A percentile compares a stretch with the other conserved stretches of the same genome.
phyloP scores from a whole-genome alignment of 2,797 vertebrate species.

The Bovichtus variegatus region DNA sequence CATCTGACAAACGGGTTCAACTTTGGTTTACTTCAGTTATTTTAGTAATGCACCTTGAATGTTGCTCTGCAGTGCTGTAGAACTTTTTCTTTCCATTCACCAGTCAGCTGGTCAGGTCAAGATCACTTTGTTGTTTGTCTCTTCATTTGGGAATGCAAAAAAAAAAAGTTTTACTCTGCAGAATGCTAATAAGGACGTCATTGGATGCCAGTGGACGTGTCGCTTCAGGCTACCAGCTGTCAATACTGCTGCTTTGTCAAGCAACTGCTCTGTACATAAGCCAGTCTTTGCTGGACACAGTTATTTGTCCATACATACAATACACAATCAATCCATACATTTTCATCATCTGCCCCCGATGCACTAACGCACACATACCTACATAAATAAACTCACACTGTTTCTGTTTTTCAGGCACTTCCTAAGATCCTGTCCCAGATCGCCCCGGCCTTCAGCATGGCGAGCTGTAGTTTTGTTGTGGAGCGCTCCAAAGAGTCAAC shows the following conservation, averaged over 20 bases:
- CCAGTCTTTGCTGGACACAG: not conserved
- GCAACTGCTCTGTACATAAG: constrained; percentile 14
- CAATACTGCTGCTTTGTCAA: constrained; percentile 18
- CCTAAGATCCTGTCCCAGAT: constrained; percentile 96
- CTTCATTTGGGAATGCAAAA: constrained; percentile 16
- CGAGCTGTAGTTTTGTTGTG: constrained; percentile 97
- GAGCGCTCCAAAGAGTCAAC: constrained; percentile 98
- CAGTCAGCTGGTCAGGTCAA: constrained; percentile 7
- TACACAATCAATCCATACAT: no score
- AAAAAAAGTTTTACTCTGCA: not conserved
- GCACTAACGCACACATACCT: not conserved
- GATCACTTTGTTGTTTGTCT: constrained; percentile 15
- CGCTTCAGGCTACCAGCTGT: constrained; percentile 26
- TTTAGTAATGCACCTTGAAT: constrained; percentile 17
- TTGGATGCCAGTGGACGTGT: constrained; percentile 1
- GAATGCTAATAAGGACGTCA: constrained; percentile 23
- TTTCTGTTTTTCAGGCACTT: constrained; percentile 86
- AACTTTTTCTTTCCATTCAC: not conserved
- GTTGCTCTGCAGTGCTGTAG: not conserved
- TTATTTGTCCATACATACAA: constrained; percentile 9
- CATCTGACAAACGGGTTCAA: constrained; percentile 1
- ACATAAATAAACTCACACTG: constrained; percentile 10
- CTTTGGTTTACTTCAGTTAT: not conserved
- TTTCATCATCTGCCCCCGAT: not conserved
- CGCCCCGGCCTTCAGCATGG: constrained; percentile 96